Conservation (phyloP, 2,888 invertebrate species). For the Invenusta paracnida region DNA sequence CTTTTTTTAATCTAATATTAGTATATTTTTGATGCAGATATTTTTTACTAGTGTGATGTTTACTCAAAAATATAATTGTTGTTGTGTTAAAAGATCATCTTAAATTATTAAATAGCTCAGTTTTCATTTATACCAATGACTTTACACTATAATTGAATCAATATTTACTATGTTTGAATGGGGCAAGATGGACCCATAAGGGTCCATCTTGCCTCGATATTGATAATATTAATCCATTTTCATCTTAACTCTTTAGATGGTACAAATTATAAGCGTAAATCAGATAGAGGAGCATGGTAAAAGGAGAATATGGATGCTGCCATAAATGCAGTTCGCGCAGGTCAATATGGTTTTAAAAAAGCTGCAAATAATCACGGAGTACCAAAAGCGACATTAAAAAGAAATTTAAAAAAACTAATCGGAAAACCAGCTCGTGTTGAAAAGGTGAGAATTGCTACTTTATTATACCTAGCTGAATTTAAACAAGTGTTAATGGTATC, state of each 20-base stretch:
- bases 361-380: neutral
- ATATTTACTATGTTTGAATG: neutral
- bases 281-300: neutral
- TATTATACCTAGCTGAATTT: neutral
- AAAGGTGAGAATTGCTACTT: neutral
- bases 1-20: neutral
- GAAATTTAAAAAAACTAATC: neutral
- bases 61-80: neutral
- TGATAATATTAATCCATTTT: neutral
- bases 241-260: neutral
- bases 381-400: neutral
- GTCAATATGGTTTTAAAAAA: neutral
- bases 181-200: neutral
- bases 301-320: neutral
- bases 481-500: neutral
- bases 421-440: neutral
- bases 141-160: neutral
- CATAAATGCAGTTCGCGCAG: neutral
- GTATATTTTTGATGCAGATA: neutral
- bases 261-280: neutral
- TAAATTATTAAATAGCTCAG: neutral
- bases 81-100: neutral
- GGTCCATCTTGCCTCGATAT: conserved; percentile 1
- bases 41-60: neutral
- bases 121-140: neutral